phyloP scores from a whole-genome alignment of 2,888 invertebrate species.

The Mongoloraphidia duomilia region DNA sequence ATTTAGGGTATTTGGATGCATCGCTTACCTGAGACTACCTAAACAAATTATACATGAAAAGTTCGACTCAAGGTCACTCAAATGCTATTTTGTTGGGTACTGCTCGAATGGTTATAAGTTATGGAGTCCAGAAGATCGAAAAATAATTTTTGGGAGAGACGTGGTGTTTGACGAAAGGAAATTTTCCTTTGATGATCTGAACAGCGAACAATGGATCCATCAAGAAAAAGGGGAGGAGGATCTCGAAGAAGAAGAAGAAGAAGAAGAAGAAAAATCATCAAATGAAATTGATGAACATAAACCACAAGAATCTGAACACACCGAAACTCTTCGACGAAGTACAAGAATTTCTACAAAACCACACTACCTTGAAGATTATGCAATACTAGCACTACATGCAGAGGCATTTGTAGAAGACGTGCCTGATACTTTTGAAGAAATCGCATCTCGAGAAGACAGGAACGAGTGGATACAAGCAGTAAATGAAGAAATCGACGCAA shows the following conservation, averaged over 20 bases:
- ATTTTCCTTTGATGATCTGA: no score
- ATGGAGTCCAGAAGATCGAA: slow-evolving; percentile 3
- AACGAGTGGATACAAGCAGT: slow-evolving; percentile 12
- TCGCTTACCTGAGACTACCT: slow-evolving; percentile 6
- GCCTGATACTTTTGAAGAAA: slow-evolving; percentile 5
- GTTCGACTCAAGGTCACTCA: slow-evolving; percentile 4
- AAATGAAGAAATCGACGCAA: slow-evolving; percentile 11
- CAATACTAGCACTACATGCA: slow-evolving; percentile 6
- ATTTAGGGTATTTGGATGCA: slow-evolving; percentile 20
- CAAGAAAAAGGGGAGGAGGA: background rate
- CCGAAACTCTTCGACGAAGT: no score
- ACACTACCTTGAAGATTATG: slow-evolving; percentile 3
- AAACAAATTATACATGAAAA: slow-evolving; percentile 6
- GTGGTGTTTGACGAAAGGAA: background rate
- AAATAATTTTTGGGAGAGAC: no score
- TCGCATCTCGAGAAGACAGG: slow-evolving; percentile 4
- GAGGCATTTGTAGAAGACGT: slow-evolving; percentile 11
- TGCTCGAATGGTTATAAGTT: slow-evolving; percentile 7
- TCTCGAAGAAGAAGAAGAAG: background rate
- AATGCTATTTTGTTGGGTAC: slow-evolving; percentile 1
- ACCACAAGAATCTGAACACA: no score
- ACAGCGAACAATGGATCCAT: background rate
- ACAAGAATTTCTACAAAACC: background rate
- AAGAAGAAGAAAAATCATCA: background rate
- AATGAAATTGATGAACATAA: background rate